phyloP scores from a whole-genome alignment of 2,797 vertebrate species.

The Oryzias dopingdopingensis region DNA sequence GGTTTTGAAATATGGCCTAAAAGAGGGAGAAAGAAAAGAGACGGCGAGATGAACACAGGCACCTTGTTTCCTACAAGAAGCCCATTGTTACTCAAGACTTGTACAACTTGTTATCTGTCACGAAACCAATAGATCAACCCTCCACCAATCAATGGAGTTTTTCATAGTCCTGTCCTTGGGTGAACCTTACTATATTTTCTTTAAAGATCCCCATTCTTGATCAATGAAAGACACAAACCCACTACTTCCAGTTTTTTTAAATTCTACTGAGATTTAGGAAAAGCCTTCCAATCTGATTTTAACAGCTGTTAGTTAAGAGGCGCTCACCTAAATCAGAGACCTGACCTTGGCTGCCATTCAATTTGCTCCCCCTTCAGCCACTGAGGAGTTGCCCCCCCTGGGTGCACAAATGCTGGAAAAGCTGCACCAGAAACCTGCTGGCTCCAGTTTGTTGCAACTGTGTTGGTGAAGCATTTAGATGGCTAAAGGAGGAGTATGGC shows the following conservation, averaged over 20 bases:
- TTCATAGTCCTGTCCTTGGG: constrained; percentile 71
- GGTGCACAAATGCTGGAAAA: constrained; percentile 47
- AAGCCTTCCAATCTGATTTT: constrained; percentile 50
- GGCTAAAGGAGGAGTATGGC: constrained; percentile 5
- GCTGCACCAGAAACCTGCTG: constrained; percentile 53
- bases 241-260: constrained; percentile 33
- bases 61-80: constrained; percentile 37
- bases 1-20: constrained; percentile 20
- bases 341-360: constrained; percentile 59
- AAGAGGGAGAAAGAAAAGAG: neutral
- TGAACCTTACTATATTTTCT: constrained; percentile 66
- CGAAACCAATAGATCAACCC: constrained; percentile 65
- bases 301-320: constrained; percentile 65
- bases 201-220: constrained; percentile 70
- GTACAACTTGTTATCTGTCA: constrained; percentile 64
- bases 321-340: constrained; percentile 53
- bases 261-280: constrained; percentile 57
- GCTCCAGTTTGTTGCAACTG: constrained; percentile 29
- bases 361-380: constrained; percentile 55
- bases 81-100: constrained; percentile 61
- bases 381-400: constrained; percentile 36
- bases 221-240: constrained; percentile 60
- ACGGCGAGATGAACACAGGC: constrained; percentile 13
- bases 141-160: constrained; percentile 65
- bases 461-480: constrained; percentile 12